Percentiles rank a stretch among this genome's conserved stretches.
Conservation (phyloP, 2,797 vertebrate genomes). For the Rhinophrynus dorsalis region DNA sequence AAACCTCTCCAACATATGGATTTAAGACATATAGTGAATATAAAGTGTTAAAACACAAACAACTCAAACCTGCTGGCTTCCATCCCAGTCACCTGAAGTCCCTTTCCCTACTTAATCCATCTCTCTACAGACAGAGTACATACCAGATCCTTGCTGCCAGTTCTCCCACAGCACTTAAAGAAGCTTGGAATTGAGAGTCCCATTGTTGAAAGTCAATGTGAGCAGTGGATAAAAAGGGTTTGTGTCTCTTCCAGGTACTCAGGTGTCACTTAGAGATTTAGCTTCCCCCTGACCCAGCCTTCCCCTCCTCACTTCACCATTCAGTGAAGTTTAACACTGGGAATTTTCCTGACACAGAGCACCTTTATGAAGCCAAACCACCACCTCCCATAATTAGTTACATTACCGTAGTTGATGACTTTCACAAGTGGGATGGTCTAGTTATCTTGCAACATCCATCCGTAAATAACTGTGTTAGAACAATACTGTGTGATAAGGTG, state of each 20-base stretch:
- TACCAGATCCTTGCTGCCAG: conserved; percentile 33
- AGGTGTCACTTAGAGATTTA: neutral
- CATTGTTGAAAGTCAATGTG: conserved; percentile 2
- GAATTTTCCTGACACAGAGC: neutral
- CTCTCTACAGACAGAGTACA: neutral
- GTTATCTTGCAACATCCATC: conserved; percentile 23
- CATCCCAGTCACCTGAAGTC: neutral
- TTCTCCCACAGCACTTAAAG: conserved; percentile 29
- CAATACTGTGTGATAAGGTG: conserved; percentile 12
- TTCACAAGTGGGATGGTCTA: conserved; percentile 26
- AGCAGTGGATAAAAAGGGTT: conserved; percentile 7
- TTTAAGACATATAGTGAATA: no score
- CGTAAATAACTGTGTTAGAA: neutral
- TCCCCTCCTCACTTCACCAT: neutral
- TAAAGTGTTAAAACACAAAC: no score
- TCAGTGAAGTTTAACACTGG: neutral
- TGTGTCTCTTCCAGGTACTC: neutral
- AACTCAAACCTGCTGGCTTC: neutral
- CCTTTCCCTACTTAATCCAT: neutral
- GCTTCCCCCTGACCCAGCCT: neutral
- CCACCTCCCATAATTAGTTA: conserved; percentile 26
- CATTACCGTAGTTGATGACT: conserved; percentile 15
- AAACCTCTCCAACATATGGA: no score
- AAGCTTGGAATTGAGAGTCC: conserved; percentile 30
- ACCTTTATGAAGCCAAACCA: conserved; percentile 19